Conservation (phyloP, 2,888 invertebrate species). For the Lasioglossum leucozonium region DNA sequence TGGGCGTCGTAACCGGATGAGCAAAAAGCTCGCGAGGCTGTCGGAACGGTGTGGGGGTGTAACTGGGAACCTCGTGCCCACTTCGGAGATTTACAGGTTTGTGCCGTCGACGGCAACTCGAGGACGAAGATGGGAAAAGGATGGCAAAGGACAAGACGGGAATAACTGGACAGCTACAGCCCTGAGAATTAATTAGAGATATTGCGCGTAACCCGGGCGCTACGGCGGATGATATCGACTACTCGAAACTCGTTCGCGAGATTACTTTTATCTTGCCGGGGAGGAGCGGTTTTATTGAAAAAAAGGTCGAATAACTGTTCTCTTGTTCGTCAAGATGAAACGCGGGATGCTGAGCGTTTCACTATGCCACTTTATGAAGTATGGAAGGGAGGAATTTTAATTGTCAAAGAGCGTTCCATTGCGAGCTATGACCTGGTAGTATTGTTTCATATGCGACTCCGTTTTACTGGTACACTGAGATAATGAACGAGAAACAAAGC, state of each 20-base stretch:
- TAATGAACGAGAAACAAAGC: not conserved
- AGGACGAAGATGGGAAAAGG: slow-evolving; percentile 34
- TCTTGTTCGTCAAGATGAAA: not conserved
- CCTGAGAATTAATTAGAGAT: slow-evolving; percentile 63
- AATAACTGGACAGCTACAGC: slow-evolving; percentile 45
- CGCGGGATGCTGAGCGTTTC: not conserved
- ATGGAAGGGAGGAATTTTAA: slow-evolving; percentile 2
- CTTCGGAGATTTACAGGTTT: slow-evolving; percentile 60
- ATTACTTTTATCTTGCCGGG: slow-evolving; percentile 10
- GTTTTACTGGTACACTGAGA: not conserved
- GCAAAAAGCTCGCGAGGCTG: slow-evolving; percentile 59
- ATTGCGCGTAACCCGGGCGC: slow-evolving; percentile 25
- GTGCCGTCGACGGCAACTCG: slow-evolving; percentile 45
- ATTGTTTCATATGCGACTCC: not conserved
- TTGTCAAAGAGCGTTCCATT: slow-evolving; percentile 10
- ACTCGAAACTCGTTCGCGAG: slow-evolving; percentile 18
- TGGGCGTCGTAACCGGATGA: slow-evolving; percentile 42
- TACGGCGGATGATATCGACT: slow-evolving; percentile 20
- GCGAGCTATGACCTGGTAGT: not conserved
- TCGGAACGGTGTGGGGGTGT: slow-evolving; percentile 15
- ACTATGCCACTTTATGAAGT: not conserved
- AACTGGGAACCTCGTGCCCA: slow-evolving; percentile 52
- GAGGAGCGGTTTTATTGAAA: not conserved
- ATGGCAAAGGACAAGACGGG: slow-evolving; percentile 28
- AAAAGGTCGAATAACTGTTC: not conserved